A percentile compares a stretch with the other conserved stretches of the same genome.
These are phyloP conservation scores for Drosophila nebulosa DNA, from an alignment of 1,140 invertebrate species.

Conservation along the genomic window DNA sequence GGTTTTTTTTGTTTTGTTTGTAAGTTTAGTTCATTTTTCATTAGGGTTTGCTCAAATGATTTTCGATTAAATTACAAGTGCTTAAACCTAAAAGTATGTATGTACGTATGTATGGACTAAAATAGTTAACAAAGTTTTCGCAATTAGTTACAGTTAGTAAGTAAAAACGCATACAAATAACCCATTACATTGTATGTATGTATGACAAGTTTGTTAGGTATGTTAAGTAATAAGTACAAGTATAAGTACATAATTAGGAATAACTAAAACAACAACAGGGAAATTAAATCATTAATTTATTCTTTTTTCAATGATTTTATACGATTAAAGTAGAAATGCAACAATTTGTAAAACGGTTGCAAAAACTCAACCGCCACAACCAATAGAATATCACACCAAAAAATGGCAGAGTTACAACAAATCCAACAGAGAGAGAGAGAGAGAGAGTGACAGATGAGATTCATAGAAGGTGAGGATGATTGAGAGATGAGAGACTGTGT, in stretches of 20 bases:
- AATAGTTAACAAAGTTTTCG: conserved; percentile 72
- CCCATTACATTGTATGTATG: conserved; percentile 23
- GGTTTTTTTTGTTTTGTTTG: conserved; percentile 48
- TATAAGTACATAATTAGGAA: conserved; percentile 6
- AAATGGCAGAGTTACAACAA: conserved; percentile 73
- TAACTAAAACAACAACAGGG: conserved; percentile 69
- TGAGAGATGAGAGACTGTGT: conserved; percentile 3
- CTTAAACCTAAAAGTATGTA: conserved; percentile 76
- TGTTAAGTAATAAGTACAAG: conserved; percentile 10
- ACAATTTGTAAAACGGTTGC: conserved; percentile 73
- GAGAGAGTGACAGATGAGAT: conserved; percentile 14
- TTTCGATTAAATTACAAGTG: conserved; percentile 73
- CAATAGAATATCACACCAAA: conserved; percentile 80
- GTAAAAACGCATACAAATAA: conserved; percentile 57
- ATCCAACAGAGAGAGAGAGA: conserved; percentile 61
- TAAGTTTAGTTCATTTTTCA: conserved; percentile 73
- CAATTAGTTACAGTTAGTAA: conserved; percentile 59
- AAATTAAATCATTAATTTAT: conserved; percentile 52
- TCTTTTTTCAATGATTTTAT: conserved; percentile 13
- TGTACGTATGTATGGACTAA: conserved; percentile 72
- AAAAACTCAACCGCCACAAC: conserved; percentile 71
- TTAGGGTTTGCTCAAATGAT: conserved; percentile 74
- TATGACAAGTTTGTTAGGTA: conserved; percentile 8
- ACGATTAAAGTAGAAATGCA: conserved; percentile 66
- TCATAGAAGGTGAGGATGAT: conserved; percentile 30